Base-by-base conservation (phyloP, 2,888 invertebrate genomes). In the Uropetala carovei region DNA sequence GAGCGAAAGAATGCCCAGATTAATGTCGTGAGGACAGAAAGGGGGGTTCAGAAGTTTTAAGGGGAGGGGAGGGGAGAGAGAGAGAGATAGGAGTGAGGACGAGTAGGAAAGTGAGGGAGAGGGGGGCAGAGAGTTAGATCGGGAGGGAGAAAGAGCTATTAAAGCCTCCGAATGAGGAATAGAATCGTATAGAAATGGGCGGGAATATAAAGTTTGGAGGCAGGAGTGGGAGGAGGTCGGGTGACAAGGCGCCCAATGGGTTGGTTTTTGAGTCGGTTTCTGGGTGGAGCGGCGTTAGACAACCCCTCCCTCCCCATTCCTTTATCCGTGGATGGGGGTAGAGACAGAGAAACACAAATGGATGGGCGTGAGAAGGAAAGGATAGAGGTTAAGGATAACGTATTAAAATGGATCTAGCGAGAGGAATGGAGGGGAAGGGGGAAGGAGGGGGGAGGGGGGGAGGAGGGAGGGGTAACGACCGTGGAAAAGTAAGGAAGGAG, bases 1-100 rank as follows among this genome's bases (percentile, higher is more conserved):
- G 64, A 68, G 89, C 89, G 89, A 43, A 64, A 89, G 89, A 89
- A 89, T 89, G 89, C 89, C 30, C 89, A 89, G 89, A 89, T 89
- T 89, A 89, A 89, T 89, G 89, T 89, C 89, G 30, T 27, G 43
- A 68, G 89, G 89, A 89, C 30, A 89, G 89, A 86, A 27, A 30
- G 60, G 58, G 2, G 85, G 85, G 59, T 3, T 14, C 9, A n/a
- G 84, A 8, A 13, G 75, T 27, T 22, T 13, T 30, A 82, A 82
- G 75, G 5, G 22, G n/a, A 13, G 43, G 83, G n/a, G n/a, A n/a
- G n/a, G n/a, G n/a, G n/a, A n/a, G n/a, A 18, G 27, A 27, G 75
- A n/a, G n/a, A 75, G 86, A 14, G 30, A 60, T 86, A 30, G 10
- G 56, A 14, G 60, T 22, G 85, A 27, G 59, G 11, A 86, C n/a